Conservation (phyloP, 1,140 invertebrate species). For the Polypedilum pembai region DNA sequence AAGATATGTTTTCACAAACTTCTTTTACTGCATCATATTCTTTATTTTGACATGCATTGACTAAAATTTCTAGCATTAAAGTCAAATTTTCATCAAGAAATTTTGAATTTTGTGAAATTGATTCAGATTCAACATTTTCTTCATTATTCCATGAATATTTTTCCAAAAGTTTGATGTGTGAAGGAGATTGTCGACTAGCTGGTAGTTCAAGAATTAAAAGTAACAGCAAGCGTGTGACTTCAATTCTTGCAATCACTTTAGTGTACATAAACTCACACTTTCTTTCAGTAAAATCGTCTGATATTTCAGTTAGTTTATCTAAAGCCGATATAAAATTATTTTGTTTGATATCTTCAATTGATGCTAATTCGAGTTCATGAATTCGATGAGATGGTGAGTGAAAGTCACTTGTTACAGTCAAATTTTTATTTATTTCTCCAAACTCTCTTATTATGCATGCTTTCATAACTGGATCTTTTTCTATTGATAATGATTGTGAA, state of each 20-base stretch:
- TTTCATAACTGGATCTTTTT: slow-evolving; percentile 38
- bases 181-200: slow-evolving; percentile 39
- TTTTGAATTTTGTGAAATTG: background rate
- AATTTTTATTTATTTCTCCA: slow-evolving; percentile 33
- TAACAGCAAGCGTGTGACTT: slow-evolving; percentile 38
- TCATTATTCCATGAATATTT: slow-evolving; percentile 35
- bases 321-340: slow-evolving; percentile 37
- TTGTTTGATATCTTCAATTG: slow-evolving; percentile 34
- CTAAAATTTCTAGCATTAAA: background rate
- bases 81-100: background rate
- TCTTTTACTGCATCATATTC: background rate
- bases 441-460: slow-evolving; percentile 40
- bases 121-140: background rate
- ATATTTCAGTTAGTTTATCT: slow-evolving; percentile 41
- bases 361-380: slow-evolving; percentile 37
- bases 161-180: slow-evolving; percentile 42
- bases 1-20: background rate
- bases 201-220: slow-evolving; percentile 39
- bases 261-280: slow-evolving; percentile 36
- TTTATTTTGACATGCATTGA: background rate
- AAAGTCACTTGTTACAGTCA: slow-evolving; percentile 40
- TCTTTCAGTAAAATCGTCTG: slow-evolving; percentile 41
- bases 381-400: slow-evolving; percentile 40
- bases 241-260: slow-evolving; percentile 37
- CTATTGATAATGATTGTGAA: slow-evolving; percentile 35